A percentile compares a stretch with the other conserved stretches of the same genome.
phyloP scores from a whole-genome alignment of 2,113 vertebrate species.

The Ia io region DNA sequence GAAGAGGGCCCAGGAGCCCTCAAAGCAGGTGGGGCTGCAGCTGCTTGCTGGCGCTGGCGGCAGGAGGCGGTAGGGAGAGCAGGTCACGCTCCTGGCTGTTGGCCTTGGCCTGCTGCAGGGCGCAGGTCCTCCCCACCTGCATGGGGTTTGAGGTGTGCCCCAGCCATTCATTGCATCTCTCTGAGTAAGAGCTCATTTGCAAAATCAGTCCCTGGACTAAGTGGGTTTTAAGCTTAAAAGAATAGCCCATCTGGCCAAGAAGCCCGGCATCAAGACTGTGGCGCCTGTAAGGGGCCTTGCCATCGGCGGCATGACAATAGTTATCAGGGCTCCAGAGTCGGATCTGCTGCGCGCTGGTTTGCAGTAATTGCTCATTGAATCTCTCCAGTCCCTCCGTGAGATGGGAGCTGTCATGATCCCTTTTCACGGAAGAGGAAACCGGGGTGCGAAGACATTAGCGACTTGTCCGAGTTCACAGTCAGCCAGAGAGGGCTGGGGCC shows the following conservation, averaged over 20 bases:
- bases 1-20: not conserved
- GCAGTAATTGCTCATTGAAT: too few species aligned
- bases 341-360: not conserved
- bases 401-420: fast-evolving
- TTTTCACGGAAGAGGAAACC: not conserved
- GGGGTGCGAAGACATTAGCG: not conserved
- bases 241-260: not conserved
- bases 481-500: not conserved
- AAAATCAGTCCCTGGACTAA: not conserved
- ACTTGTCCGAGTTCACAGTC: not conserved
- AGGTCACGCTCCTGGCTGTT: too few species aligned
- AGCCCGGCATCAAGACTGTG: not conserved
- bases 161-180: not conserved
- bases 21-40: not conserved
- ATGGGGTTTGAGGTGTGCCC: not conserved
- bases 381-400: not conserved
- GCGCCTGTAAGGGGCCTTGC: too few species aligned
- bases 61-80: not conserved
- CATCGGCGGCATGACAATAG: too few species aligned
- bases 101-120: too few species aligned
- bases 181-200: not conserved
- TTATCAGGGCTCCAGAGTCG: too few species aligned
- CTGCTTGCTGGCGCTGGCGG: not conserved
- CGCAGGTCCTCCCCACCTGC: fast-evolving
- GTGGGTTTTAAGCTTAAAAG: not conserved